These are phyloP conservation scores for Leptopilina syphax DNA, from an alignment of 2,888 invertebrate species.

Conservation along the genomic window DNA sequence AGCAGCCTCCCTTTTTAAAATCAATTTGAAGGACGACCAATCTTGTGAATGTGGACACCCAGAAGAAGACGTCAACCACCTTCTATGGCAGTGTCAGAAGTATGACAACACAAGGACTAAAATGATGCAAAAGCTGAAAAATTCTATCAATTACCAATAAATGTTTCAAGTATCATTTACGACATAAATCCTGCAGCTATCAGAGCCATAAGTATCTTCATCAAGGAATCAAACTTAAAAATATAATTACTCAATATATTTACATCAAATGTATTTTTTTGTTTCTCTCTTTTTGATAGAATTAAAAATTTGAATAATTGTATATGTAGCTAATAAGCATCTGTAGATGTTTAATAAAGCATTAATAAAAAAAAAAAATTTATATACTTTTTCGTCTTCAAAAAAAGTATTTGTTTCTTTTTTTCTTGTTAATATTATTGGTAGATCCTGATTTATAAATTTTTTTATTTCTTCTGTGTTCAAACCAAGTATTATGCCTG, in stretches of 20 bases:
- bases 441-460: no score
- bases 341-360: no score
- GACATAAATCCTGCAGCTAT: not conserved
- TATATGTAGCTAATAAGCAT: no score
- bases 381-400: no score
- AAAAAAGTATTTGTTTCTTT: no score
- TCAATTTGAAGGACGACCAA: conserved; percentile 35
- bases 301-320: no score
- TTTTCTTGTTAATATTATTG: no score
- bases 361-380: no score
- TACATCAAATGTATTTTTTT: no score
- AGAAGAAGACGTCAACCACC: conserved; percentile 40
- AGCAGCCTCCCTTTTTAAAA: conserved; percentile 31
- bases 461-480: no score
- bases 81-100: conserved; percentile 43
- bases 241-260: not conserved
- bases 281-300: no score
- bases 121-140: not conserved
- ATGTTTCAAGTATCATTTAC: not conserved
- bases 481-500: no score
- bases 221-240: not conserved
- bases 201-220: not conserved
- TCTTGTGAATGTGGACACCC: conserved; percentile 21
- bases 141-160: not conserved
- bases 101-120: not conserved